Percentiles rank a stretch among this genome's conserved stretches.
These are phyloP conservation scores for Noctua janthe DNA, from an alignment of 2,888 invertebrate genomes.

Conservation along the genomic window DNA sequence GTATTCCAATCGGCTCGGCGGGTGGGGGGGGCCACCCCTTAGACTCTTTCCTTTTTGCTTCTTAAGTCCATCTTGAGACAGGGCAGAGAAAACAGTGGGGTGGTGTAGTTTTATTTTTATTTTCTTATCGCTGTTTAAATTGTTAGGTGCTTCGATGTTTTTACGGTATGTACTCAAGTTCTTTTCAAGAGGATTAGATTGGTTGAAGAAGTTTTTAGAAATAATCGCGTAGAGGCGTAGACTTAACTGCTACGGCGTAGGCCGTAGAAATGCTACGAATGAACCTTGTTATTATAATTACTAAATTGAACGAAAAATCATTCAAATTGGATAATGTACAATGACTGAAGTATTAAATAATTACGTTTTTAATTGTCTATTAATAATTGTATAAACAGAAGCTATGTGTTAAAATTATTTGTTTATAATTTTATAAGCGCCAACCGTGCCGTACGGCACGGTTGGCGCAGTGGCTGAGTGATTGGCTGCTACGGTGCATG, in stretches of 20 bases:
- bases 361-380: background rate
- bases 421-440: no score
- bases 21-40: slow-evolving; percentile 79
- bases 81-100: slow-evolving; percentile 75
- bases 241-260: slow-evolving; percentile 30
- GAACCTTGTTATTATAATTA: no score
- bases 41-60: slow-evolving; percentile 91
- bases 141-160: background rate
- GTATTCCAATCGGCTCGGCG: slow-evolving; percentile 86
- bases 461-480: no score
- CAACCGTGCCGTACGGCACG: no score
- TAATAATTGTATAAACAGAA: background rate
- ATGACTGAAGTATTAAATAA: background rate
- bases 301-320: background rate
- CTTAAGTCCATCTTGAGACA: slow-evolving; percentile 90
- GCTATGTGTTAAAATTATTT: background rate
- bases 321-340: background rate
- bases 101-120: slow-evolving; percentile 23
- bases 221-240: background rate
- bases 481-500: no score
- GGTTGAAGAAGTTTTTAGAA: background rate
- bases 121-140: background rate
- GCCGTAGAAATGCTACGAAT: background rate
- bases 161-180: background rate
- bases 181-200: background rate